These are phyloP conservation scores for Menura novaehollandiae DNA, from an alignment of 2,113 vertebrate genomes.

Conservation along the genomic window DNA sequence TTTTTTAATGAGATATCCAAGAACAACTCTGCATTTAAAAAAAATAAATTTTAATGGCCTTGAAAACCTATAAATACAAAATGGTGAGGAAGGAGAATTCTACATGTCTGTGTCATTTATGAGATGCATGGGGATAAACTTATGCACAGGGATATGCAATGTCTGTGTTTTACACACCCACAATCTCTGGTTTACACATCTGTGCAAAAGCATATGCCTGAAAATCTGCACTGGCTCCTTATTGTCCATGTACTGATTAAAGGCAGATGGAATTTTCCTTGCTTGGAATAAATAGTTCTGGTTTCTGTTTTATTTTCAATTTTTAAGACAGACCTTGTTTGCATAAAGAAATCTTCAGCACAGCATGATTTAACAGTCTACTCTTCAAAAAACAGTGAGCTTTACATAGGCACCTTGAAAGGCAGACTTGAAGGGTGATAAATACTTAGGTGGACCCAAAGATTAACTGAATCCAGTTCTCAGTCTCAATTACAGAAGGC, in stretches of 20 bases:
- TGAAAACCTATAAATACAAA: not conserved
- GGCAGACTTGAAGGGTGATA: not conserved
- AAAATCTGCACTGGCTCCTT: not conserved
- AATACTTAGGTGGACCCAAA: not conserved
- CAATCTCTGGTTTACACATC: not conserved
- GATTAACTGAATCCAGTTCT: not conserved
- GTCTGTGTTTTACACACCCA: not conserved
- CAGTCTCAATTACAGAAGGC: not conserved
- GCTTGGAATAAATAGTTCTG: not conserved
- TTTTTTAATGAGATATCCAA: not conserved
- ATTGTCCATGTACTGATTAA: not conserved
- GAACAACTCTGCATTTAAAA: not conserved
- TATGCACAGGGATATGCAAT: fast-evolving
- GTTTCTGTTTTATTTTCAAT: not conserved
- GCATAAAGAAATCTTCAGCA: not conserved
- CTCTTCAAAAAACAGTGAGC: not conserved
- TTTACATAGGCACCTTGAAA: not conserved
- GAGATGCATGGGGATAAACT: not conserved
- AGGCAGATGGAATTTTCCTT: not conserved
- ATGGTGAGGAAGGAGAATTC: not conserved
- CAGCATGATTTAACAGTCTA: not conserved
- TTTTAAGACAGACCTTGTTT: constrained; percentile 3
- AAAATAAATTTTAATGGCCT: not conserved
- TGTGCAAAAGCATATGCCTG: not conserved
- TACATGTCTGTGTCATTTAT: not conserved